Base-by-base conservation (phyloP, 2,113 vertebrate genomes). In the Rhagologus leucostigma region DNA sequence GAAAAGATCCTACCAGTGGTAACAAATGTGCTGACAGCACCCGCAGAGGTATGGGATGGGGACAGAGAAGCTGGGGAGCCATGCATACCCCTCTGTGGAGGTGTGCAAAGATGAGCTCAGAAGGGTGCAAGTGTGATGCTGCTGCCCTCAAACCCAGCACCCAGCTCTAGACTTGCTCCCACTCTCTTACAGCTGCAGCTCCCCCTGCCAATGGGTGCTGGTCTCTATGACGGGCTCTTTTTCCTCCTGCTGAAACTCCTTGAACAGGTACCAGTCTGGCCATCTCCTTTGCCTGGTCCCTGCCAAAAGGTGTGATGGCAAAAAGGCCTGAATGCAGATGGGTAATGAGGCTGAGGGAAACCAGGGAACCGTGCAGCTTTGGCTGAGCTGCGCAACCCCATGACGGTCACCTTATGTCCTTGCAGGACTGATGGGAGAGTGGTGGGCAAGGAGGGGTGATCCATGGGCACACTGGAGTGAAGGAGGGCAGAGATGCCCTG, bases 211-310 rank as follows among this genome's bases (percentile, higher is more conserved):
- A 73, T 96, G 86, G 96, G 95, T 82, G 97, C 95, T 67, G 98
- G 98, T 55, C 88, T 98, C 91, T 98, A 98, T 1, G 98, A 98
- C 6, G 98, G 98, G 15, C 74, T 98, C n/a, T 89, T 98, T 57
- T 96, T 96, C 44, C 96, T 98, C 67, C 68, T 98, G 53, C 55
- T 97, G 70, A 98, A 98, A 75, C 91, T 98, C 4, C 63, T 98
- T 56, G 93, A 84, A 27, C 95, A 98, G 98, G 98, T 98, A 97
- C 42, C 64, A 39, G n/a, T 32, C 50, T 65, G 50, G 13, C 23
- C 8, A 16, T 69, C 15, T 80, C 33, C 13, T 79, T 67, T 89
- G 10, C 49, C 50, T 68, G 49, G 27, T 80, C 47, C 35, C 52
- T 93, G 30, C 22, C 44, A 70, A 49, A 82, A 70, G 14, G 12